phyloP scores from a whole-genome alignment of 2,797 vertebrate genomes.

The Xiphophorus birchmanni region DNA sequence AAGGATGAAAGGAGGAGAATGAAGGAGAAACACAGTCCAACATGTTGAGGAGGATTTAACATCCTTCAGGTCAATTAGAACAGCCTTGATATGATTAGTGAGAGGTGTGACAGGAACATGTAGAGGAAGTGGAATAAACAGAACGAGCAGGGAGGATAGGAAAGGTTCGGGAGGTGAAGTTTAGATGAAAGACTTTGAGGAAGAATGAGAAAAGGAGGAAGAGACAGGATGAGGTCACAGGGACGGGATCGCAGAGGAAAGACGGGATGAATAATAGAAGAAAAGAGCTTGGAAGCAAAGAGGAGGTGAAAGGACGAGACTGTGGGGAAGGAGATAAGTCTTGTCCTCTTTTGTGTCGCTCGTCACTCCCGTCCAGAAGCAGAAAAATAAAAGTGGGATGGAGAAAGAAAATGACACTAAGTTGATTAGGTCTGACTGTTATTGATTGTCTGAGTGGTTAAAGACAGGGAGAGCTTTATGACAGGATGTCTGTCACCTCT shows the following conservation, averaged over 20 bases:
- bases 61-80: slow-evolving; percentile 59
- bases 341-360: slow-evolving; percentile 25
- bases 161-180: not conserved
- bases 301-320: slow-evolving; percentile 17
- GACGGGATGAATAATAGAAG: not conserved
- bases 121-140: slow-evolving; percentile 6
- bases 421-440: slow-evolving; percentile 64
- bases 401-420: slow-evolving; percentile 49
- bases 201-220: slow-evolving; percentile 1
- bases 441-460: slow-evolving; percentile 64
- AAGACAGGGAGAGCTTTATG: slow-evolving; percentile 47
- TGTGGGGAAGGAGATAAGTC: slow-evolving; percentile 15
- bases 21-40: slow-evolving; percentile 12
- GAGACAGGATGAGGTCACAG: not conserved
- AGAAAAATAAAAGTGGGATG: slow-evolving; percentile 9
- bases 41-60: slow-evolving; percentile 7
- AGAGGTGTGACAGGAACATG: slow-evolving; percentile 13
- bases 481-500: slow-evolving; percentile 68
- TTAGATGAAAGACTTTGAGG: not conserved
- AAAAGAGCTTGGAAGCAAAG: slow-evolving; percentile 15
- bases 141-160: not conserved
- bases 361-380: slow-evolving; percentile 33
- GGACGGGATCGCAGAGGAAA: not conserved
- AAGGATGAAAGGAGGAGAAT: slow-evolving; percentile 8
- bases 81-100: slow-evolving; percentile 57